Evolutionary conservation across 2,888 invertebrate species (phyloP), one percentile per base, ranked within the genome.

Genomic region (Leucoma salicis): DNA sequence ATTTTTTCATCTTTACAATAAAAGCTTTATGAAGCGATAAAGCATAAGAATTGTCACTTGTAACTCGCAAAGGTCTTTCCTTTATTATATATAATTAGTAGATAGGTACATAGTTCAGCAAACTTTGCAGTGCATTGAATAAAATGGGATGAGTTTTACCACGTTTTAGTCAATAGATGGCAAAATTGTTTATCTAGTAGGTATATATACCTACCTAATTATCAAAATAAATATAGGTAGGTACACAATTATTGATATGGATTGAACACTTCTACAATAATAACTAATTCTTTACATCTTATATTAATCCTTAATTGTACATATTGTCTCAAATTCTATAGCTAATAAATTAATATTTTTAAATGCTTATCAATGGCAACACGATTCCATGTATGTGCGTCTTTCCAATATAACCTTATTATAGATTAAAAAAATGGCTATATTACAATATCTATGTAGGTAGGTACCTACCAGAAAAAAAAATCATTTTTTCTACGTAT

Each of bases 291-390:
- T 53, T 56, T 64, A 61, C 54, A 63, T 47, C 53, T 49, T 57
- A 52, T 11, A 39, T 31, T 54, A 53, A 48, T 24, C 42, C 69
- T 70, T 75, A 74, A 44, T 60, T 59, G 67, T 77, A 78, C 67
- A 84, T 86, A 86, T 86, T 86, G 86, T 86, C 86, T 68, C 74
- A 69, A 66, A 74, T 69, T 77, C 75, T 74, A 72, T 58, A 53
- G 57, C 71, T 80, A 82, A 64, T 13, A 31, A 35, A 14, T 27
- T 28, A 28, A 24, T 37, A 41, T 44, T 40, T 33, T 21, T 54
- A 50, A 53, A 58, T 62, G 63, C 50, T 41, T 46, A 28, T 46
- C 39, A 53, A 53, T 56, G 43, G 50, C 47, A 53, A 35, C 21
- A 21, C 2, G 8, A 21, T 21, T 21, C 1, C 8, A 21, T 21